Percentiles rank a stretch among this genome's conserved stretches.
phyloP scores from a whole-genome alignment of 2,888 invertebrate genomes.

The Pollenia angustigena region DNA sequence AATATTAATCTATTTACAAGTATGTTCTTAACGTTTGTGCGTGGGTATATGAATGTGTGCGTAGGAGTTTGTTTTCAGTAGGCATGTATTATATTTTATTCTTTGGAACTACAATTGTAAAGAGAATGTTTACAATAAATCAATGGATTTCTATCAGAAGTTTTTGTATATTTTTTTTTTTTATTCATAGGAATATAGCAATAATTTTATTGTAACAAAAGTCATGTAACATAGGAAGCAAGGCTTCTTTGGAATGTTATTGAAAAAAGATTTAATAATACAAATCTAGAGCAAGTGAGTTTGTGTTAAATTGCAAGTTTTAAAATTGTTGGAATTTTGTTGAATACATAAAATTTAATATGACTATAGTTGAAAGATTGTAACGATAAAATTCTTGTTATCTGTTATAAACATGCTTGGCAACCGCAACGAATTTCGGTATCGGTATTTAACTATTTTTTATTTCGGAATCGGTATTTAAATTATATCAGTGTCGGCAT shows the following conservation, averaged over 20 bases:
- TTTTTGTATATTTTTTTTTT: background rate
- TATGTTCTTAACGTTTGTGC: no score
- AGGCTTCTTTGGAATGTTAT: background rate
- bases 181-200: background rate
- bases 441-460: no score
- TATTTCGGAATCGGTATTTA: no score
- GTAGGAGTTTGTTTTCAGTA: slow-evolving; percentile 7
- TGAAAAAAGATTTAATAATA: background rate
- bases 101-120: background rate
- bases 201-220: background rate
- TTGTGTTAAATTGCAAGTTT: background rate
- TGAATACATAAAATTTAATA: no score
- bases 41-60: background rate
- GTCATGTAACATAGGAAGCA: background rate
- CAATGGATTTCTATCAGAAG: background rate
- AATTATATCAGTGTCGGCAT: no score
- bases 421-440: no score
- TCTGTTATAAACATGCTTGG: no score
- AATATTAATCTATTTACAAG: no score
- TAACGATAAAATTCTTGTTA: no score
- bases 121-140: background rate
- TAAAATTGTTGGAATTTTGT: no score
- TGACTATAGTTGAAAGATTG: no score
- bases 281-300: background rate
- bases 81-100: slow-evolving; percentile 3